Evolutionary conservation across 2,888 invertebrate species (phyloP), one percentile per base, ranked within the genome.

Genomic region (Synanthedon myopaeformis): DNA sequence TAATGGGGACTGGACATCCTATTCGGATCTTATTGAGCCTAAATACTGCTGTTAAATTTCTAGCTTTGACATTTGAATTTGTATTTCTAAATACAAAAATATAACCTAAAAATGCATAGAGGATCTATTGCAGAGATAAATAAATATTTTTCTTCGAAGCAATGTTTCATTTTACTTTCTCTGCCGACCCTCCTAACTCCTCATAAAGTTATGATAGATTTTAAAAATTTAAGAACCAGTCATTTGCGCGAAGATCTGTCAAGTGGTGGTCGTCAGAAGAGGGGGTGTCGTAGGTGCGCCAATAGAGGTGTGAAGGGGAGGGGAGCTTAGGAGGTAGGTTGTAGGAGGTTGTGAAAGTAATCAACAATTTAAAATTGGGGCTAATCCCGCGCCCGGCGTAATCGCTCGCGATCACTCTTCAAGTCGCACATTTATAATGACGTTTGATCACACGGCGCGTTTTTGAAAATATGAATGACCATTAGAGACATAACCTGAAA

Each of bases 281-380:
- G 35, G 35, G 35, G 8, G 10, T 35, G 28, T 5, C 35, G 35
- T 35, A 35, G 56, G 57, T 52, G 53, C 49, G 56, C 60, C 59
- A 54, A 60, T 60, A 58, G 12, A 13, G 45, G 45, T 45, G 45
- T 10, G 13, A 62, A 56, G 64, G 55, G 56, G 54, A 50, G 54
- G 60, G 45, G 56, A 54, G 56, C 49, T 64, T 57, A 54, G 56
- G 54, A 19, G 60, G 61, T 59, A 54, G 62, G 60, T 56, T 58
- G 62, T 60, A 59, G 62, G 64, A 68, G 72, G 75, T 72, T 62
- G 59, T 63, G 67, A 72, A 77, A 72, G 82, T 81, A 84, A 85
- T 85, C 82, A 84, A 84, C 84, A 84, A 84, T 85, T 84, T 84
- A 82, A 85, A 84, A 85, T 82, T 83, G 82, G 76, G 76, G 73